Percentiles rank a stretch among this genome's conserved stretches.
These are phyloP conservation scores for Nothobranchius kuhntae DNA, from an alignment of 2,113 vertebrate genomes.

Conservation along the genomic window DNA sequence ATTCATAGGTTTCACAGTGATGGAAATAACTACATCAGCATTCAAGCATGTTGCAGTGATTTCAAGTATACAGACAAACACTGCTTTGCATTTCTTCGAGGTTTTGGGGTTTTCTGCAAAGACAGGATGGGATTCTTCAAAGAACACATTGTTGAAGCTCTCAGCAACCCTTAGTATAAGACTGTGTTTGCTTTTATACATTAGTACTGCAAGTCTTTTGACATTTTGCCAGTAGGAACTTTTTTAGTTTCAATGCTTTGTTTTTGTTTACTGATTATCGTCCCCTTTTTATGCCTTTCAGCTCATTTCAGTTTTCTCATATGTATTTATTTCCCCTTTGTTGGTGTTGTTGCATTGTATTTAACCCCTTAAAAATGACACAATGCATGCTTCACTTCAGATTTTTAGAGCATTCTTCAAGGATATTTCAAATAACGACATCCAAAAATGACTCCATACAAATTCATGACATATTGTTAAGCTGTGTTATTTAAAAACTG, in stretches of 20 bases:
- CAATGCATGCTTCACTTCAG: background rate
- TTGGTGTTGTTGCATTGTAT: conserved; percentile 9
- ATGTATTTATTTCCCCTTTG: conserved; percentile 1
- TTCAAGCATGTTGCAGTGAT: conserved; percentile 55
- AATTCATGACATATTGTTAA: conserved; percentile 74
- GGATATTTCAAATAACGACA: conserved; percentile 12
- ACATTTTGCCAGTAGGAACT: conserved; percentile 28
- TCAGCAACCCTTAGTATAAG: conserved; percentile 7
- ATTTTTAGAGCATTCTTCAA: conserved; percentile 15
- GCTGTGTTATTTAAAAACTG: conserved; percentile 60
- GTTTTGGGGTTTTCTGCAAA: conserved; percentile 43
- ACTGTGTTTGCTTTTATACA: conserved; percentile 8
- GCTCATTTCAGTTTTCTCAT: conserved; percentile 4
- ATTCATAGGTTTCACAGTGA: conserved; percentile 54
- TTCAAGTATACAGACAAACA: conserved; percentile 52
- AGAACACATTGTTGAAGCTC: conserved; percentile 39
- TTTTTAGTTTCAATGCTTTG: conserved; percentile 5
- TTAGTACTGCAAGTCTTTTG: conserved; percentile 38
- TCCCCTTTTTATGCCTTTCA: background rate
- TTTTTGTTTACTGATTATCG: background rate
- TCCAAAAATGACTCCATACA: conserved; percentile 56
- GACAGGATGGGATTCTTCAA: conserved; percentile 28
- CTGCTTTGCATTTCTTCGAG: conserved; percentile 66
- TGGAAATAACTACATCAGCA: conserved; percentile 66
- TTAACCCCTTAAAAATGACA: conserved; percentile 7